Evolutionary conservation across 2,888 invertebrate genomes (phyloP).

Genomic region (Drosophila austrosaltans): DNA sequence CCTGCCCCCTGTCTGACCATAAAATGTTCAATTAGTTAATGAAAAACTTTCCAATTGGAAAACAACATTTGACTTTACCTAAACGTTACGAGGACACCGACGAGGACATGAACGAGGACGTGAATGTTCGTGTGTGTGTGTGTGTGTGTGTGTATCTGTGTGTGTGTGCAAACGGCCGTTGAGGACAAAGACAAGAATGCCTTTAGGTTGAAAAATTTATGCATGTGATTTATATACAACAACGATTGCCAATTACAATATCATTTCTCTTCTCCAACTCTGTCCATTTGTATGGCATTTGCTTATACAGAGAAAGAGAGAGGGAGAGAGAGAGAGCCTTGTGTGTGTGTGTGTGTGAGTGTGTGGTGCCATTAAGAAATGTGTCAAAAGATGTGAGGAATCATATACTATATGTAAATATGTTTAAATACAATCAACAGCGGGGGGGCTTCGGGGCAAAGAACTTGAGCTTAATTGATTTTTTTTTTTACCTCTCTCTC

Average conservation of each 20-base stretch:
- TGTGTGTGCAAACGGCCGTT: neutral
- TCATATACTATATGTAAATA: conserved; percentile 50
- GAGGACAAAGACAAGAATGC: conserved; percentile 49
- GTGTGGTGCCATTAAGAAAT: conserved; percentile 72
- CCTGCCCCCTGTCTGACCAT: conserved; percentile 47
- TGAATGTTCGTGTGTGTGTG: neutral
- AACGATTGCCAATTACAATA: conserved; percentile 80
- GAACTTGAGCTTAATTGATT: conserved; percentile 31
- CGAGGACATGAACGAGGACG: conserved; percentile 5
- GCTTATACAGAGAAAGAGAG: conserved; percentile 24
- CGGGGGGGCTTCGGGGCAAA: conserved; percentile 18
- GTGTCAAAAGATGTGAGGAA: conserved; percentile 77
- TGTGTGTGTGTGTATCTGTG: neutral
- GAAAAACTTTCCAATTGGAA: conserved; percentile 80
- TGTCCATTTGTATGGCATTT: conserved; percentile 37
- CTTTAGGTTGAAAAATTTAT: conserved; percentile 72
- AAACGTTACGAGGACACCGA: conserved; percentile 52
- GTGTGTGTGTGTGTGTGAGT: conserved; percentile 44
- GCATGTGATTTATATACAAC: conserved; percentile 78
- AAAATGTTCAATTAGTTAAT: conserved; percentile 82
- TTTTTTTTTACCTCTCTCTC: neutral
- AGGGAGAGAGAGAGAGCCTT: neutral
- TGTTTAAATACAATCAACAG: conserved; percentile 16
- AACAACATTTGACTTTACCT: conserved; percentile 74
- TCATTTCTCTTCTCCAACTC: conserved; percentile 69